Evolutionary conservation across 2,888 invertebrate species (phyloP), one percentile per base, ranked within the genome.

Genomic region (Drepana falcataria): DNA sequence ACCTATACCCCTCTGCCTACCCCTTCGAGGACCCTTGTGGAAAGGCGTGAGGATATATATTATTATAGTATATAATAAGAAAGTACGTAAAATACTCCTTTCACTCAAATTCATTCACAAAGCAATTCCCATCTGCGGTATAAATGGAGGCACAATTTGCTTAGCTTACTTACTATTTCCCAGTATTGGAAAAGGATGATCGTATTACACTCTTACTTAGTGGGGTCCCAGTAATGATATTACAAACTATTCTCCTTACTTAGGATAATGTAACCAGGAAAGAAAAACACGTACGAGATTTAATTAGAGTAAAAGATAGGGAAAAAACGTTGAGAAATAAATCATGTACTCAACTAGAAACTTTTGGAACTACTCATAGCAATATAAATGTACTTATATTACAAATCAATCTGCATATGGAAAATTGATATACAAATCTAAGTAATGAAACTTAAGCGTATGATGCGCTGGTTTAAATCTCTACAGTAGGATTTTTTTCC

Each of bases 191-290:
- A 71, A 73, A 71, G 73, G 70, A 67, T 73, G 71, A 79, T 79
- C 73, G 77, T 67, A 75, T 80, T 84, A 81, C 71, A 70, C 74
- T 76, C 75, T 79, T 79, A 79, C 79, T 80, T 75, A 76, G 73
- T 59, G 65, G 67, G 67, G 66, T 67, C 57, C 64, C 41, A 54
- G 66, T 84, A 85, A 85, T 73, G 62, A 70, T 72, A 75, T 83
- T 84, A 81, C 72, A 59, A 61, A 76, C 63, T 53, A 44, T 58
- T 60, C 56, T 48, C 57, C 47, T 63, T 64, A 72, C 73, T 73
- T 67, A 66, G 56, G 63, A 55, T 70, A 71, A 71, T 72, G 61
- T 56, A 61, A 56, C 44, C 44, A 44, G 44, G 44, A 44, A 44
- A 44, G 44, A 44, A 44, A 44, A 4, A 44, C 9, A 44, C 44